Conservation (phyloP, 2,888 invertebrate genomes). For the Thumatha senex region DNA sequence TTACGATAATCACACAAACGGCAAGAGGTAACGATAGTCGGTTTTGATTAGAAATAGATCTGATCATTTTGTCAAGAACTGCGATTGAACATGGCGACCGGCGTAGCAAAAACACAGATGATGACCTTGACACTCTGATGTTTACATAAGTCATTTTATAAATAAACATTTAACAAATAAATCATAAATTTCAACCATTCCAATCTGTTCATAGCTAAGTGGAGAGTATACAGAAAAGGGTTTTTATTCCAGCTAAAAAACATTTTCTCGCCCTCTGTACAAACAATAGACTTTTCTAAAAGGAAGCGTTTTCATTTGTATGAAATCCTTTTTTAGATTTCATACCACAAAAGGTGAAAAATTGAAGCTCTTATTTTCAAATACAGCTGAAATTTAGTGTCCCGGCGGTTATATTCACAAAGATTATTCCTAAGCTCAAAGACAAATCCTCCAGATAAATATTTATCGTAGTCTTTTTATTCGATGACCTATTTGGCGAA, state of each 20-base stretch:
- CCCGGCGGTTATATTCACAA: slow-evolving; percentile 6
- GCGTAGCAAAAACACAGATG: not conserved
- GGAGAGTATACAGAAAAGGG: slow-evolving; percentile 31
- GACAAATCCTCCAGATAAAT: slow-evolving; percentile 4
- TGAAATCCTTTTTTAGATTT: slow-evolving; percentile 48
- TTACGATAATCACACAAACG: too few species aligned
- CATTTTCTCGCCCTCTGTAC: slow-evolving; percentile 39
- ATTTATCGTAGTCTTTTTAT: not conserved
- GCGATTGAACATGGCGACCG: too few species aligned
- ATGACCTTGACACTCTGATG: slow-evolving; percentile 12
- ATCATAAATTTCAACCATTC: slow-evolving; percentile 30
- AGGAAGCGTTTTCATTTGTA: slow-evolving; percentile 55
- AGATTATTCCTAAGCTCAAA: slow-evolving; percentile 18
- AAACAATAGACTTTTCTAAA: slow-evolving; percentile 54
- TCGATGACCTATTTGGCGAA: not conserved
- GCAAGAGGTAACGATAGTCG: too few species aligned
- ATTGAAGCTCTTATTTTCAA: slow-evolving; percentile 30
- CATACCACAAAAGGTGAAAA: slow-evolving; percentile 42
- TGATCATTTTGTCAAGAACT: too few species aligned
- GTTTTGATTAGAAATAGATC: too few species aligned
- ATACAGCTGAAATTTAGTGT: slow-evolving; percentile 20
- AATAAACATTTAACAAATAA: slow-evolving; percentile 18
- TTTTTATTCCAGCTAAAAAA: slow-evolving; percentile 39
- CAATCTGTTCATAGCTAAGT: slow-evolving; percentile 24
- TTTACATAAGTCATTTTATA: slow-evolving; percentile 14